phyloP scores from a whole-genome alignment of 2,888 invertebrate species.

The Luffia ferchaultella region DNA sequence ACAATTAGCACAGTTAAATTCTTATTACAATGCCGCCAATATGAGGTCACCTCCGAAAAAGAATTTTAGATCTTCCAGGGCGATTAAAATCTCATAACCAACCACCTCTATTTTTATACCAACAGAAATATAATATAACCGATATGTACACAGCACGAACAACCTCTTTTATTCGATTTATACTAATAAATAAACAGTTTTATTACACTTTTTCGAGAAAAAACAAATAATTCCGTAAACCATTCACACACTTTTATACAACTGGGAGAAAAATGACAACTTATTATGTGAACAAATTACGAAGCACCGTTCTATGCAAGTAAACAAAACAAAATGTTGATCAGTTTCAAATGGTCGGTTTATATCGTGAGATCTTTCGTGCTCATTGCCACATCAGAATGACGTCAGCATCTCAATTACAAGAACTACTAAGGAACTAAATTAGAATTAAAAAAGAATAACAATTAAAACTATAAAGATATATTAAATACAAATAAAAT shows the following conservation, averaged over 20 bases:
- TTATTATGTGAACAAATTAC: conserved; percentile 17
- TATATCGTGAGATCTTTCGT: conserved; percentile 25
- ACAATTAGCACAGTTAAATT: not conserved
- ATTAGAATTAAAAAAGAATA: no score
- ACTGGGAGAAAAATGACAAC: conserved; percentile 33
- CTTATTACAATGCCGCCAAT: not conserved
- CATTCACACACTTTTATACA: conserved; percentile 26
- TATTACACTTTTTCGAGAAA: not conserved
- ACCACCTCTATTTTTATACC: not conserved
- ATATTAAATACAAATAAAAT: no score
- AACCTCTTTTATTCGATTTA: not conserved
- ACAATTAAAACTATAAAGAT: no score
- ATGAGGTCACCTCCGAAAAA: not conserved
- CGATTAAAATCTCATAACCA: not conserved
- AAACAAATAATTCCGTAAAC: not conserved
- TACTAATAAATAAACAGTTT: not conserved
- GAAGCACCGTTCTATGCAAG: conserved; percentile 11
- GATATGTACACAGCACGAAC: not conserved
- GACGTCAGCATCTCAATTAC: conserved; percentile 33
- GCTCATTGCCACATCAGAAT: conserved; percentile 46
- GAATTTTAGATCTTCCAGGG: not conserved
- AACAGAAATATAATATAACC: not conserved
- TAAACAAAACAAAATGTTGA: conserved; percentile 6
- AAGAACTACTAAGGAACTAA: no score
- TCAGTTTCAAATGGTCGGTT: conserved; percentile 26